phyloP scores from a whole-genome alignment of 2,113 vertebrate genomes.

The Stegastes partitus region DNA sequence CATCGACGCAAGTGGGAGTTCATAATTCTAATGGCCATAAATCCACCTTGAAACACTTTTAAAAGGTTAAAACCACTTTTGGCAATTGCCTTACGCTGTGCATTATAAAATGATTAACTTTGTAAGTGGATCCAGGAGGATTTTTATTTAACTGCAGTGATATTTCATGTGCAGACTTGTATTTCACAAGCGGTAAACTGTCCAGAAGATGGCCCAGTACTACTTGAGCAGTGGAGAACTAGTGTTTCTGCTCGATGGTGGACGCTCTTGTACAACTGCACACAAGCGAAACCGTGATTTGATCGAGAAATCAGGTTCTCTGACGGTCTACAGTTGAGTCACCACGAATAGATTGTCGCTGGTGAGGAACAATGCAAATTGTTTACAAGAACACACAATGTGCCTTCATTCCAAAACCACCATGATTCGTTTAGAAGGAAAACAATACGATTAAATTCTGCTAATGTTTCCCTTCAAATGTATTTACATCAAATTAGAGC shows the following conservation, averaged over 20 bases:
- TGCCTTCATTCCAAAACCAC: too few relatives aligned
- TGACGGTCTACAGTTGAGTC: background rate
- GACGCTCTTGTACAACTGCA: background rate
- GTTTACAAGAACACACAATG: background rate
- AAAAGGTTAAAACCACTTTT: slow-evolving; percentile 2
- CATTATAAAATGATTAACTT: background rate
- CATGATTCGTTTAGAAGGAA: too few relatives aligned
- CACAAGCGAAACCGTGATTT: background rate
- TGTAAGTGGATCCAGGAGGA: background rate
- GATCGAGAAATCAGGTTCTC: background rate
- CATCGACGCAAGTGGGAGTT: background rate
- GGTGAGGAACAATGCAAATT: background rate
- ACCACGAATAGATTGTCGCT: background rate
- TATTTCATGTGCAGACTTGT: slow-evolving; percentile 3
- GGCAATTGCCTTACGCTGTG: background rate
- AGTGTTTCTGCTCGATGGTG: background rate
- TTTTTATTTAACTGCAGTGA: background rate
- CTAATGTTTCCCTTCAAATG: too few relatives aligned
- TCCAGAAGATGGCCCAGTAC: background rate
- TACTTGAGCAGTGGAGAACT: background rate
- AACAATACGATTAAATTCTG: too few relatives aligned
- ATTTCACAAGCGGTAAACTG: background rate
- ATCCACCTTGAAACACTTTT: slow-evolving; percentile 18
- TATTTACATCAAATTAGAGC: too few relatives aligned
- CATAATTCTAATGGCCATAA: slow-evolving; percentile 23